Evolutionary conservation across 2,888 invertebrate genomes (phyloP), one percentile per base, ranked within the genome.

Genomic region (Crematogaster levior): DNA sequence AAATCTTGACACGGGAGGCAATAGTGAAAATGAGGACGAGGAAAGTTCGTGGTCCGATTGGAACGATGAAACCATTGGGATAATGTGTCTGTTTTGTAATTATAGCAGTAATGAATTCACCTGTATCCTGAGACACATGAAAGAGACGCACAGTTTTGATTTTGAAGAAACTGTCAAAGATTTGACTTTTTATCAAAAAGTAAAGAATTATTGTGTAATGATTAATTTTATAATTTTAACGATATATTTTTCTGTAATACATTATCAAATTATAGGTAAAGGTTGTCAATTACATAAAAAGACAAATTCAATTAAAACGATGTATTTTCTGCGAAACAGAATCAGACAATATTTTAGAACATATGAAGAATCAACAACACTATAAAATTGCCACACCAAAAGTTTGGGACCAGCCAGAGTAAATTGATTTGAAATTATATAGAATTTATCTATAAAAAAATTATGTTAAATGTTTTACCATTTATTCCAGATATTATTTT

Each of bases 281-380:
- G 95, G 95, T 99, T 37, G 97, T 99, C 0, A 99, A 99, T 95
- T 99, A 97, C 93, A 96, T 99, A 51, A 96, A 99, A 27, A 95
- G 97, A 77, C 97, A 98, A 95, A 96, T 98, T 89, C 96, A 97
- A 93, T 95, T 96, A 82, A 95, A 96, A 72, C 96, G 95, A 79
- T 99, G 99, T 94, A 95, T 97, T 37, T 96, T 95, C 18, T 99
- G 99, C 92, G 96, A 97, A 89, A 93, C 95, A 66, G 95, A 95
- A 85, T 93, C 94, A 0, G 95, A 95, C 1, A 95, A 96, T 80
- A 95, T 98, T 27, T 94, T 96, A 56, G 95, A 96, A 34, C 99
- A 99, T 94, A 95, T 98, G 95, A 95, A 95, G 18, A 95, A 95
- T 48, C 95, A 96, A 75, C 95, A 96, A 34, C 98, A 98, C 94